Evolutionary conservation across 2,797 vertebrate genomes (phyloP).

Genomic region (Aotus griseimembra): DNA sequence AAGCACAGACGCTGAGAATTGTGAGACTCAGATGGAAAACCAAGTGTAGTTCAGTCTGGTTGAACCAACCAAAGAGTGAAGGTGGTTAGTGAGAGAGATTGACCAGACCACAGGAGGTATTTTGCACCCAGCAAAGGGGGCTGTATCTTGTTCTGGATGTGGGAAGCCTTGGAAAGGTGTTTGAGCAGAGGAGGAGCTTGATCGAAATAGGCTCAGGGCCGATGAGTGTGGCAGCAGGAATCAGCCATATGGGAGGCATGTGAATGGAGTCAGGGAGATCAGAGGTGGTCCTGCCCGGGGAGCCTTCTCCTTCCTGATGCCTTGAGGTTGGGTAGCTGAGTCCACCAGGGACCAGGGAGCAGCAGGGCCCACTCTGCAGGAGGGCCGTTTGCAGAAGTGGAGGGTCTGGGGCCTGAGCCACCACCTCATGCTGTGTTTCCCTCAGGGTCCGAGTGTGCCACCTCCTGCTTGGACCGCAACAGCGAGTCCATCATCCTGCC

Average conservation of each 20-base stretch:
- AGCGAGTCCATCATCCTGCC: slow-evolving; percentile 95
- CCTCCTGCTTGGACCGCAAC: slow-evolving; percentile 93
- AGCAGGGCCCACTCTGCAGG: accelerated
- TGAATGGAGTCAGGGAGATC: neutral
- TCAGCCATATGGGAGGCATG: neutral
- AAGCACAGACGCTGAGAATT: neutral
- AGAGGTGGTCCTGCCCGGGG: neutral
- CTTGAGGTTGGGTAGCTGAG: too few species aligned
- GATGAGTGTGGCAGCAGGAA: accelerated
- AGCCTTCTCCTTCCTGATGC: neutral
- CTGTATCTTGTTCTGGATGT: neutral
- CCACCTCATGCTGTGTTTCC: slow-evolving; percentile 51
- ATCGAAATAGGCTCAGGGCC: neutral
- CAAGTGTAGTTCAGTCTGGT: neutral
- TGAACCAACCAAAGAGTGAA: neutral
- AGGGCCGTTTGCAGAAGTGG: neutral
- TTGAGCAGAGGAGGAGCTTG: neutral
- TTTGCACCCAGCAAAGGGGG: accelerated
- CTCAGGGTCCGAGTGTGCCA: slow-evolving; percentile 93
- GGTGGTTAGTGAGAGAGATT: neutral
- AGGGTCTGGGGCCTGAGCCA: slow-evolving; percentile 27
- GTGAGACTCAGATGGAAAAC: neutral
- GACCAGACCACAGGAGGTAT: neutral
- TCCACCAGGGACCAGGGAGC: too few species aligned
- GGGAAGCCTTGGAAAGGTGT: neutral